Conservation (phyloP, 2,113 vertebrate species). For the Erythrolamprus reginae region DNA sequence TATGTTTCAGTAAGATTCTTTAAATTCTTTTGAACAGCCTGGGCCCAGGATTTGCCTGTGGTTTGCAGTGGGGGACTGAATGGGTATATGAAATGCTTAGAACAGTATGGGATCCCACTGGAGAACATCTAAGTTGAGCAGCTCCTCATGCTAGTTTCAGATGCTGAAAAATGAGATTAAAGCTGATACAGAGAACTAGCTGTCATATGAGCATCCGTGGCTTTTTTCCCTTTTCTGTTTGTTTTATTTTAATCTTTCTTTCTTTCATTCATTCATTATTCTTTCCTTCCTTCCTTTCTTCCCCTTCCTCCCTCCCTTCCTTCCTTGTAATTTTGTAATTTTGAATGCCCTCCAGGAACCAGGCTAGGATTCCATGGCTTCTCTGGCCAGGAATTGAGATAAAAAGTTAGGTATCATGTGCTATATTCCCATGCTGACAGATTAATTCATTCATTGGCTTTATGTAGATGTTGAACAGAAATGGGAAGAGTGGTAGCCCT, state of each 20-base stretch:
- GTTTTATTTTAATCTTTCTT: not conserved
- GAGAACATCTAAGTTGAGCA: not conserved
- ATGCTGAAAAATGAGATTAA: not conserved
- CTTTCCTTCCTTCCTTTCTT: too few species aligned
- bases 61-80: not conserved
- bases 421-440: not conserved
- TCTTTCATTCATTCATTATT: too few species aligned
- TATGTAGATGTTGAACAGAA: not conserved
- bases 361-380: not conserved
- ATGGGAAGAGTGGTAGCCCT: not conserved
- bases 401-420: not conserved
- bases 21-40: not conserved
- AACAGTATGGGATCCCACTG: not conserved
- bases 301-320: too few species aligned
- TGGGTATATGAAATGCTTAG: not conserved
- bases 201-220: not conserved
- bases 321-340: too few species aligned
- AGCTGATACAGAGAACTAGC: not conserved
- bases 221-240: not conserved
- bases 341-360: not conserved
- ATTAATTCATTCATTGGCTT: not conserved
- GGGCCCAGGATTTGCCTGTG: too few species aligned
- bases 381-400: not conserved
- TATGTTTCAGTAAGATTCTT: constrained; percentile 40
- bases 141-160: not conserved